These are phyloP conservation scores for Nannospalax galili DNA, from an alignment of 2,113 vertebrate genomes.

Conservation along the genomic window DNA sequence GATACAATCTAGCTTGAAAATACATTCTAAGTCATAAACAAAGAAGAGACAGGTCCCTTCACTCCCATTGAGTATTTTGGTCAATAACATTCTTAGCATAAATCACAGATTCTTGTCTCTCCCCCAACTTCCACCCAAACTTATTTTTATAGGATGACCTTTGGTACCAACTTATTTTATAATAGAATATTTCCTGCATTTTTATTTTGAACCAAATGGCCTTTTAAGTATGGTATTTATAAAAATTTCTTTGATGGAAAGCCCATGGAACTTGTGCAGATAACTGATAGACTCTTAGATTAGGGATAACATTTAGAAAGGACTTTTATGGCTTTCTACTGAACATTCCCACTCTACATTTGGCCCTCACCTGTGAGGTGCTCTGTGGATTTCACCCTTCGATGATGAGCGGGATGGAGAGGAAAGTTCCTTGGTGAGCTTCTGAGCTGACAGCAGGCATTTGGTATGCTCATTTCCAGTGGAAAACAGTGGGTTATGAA, in stretches of 20 bases:
- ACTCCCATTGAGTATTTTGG: slow-evolving; percentile 12
- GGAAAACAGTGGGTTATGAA: not conserved
- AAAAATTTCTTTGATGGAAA: slow-evolving; percentile 70
- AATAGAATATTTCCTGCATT: slow-evolving; percentile 56
- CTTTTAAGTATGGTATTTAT: slow-evolving; percentile 68
- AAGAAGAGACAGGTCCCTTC: not conserved
- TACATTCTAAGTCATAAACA: slow-evolving; percentile 14
- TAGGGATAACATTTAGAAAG: slow-evolving; percentile 69
- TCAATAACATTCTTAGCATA: slow-evolving; percentile 53
- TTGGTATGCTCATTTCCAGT: not conserved
- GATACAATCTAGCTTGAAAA: slow-evolving; percentile 47
- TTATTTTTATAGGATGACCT: slow-evolving; percentile 63
- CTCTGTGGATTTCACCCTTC: not conserved
- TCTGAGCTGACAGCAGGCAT: not conserved
- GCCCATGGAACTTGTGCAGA: slow-evolving; percentile 62
- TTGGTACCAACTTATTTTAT: slow-evolving; percentile 57
- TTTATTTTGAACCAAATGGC: slow-evolving; percentile 65
- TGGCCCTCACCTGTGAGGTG: slow-evolving; percentile 2
- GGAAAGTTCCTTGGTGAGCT: not conserved
- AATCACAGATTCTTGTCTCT: slow-evolving; percentile 44
- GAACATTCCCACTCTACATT: not conserved
- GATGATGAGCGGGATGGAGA: not conserved
- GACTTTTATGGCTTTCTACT: slow-evolving; percentile 56
- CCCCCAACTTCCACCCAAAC: not conserved
- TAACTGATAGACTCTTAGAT: slow-evolving; percentile 52